A percentile compares a stretch with the other conserved stretches of the same genome.
Conservation (phyloP, 1,140 invertebrate species). For the Drosophila murphyi region DNA sequence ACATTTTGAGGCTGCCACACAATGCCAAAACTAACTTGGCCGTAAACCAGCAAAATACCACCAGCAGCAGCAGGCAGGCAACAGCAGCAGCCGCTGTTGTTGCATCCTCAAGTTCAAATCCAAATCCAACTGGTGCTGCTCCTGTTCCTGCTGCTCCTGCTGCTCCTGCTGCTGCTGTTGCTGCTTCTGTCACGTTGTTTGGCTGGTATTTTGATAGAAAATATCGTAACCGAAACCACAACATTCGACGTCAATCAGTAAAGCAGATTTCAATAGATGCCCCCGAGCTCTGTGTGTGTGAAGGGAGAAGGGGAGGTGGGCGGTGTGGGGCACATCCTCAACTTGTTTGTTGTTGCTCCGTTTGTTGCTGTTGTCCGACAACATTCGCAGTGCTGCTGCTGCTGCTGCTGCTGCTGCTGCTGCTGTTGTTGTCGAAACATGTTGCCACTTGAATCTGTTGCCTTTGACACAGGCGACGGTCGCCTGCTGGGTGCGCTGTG, state of each 20-base stretch:
- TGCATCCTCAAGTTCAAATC: slow-evolving; percentile 2
- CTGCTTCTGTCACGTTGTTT: slow-evolving; percentile 22
- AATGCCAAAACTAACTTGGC: slow-evolving; percentile 45
- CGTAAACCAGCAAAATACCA: slow-evolving; percentile 36
- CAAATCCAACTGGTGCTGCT: too few relatives aligned
- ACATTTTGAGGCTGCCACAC: slow-evolving; percentile 6
- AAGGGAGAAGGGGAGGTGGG: not conserved
- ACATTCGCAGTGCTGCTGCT: slow-evolving; percentile 58
- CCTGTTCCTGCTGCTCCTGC: too few relatives aligned
- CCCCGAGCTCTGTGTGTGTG: slow-evolving; percentile 1
- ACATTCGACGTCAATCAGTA: slow-evolving; percentile 81
- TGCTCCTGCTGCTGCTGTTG: too few relatives aligned
- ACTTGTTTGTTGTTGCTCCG: slow-evolving; percentile 44
- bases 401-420: slow-evolving; percentile 21
- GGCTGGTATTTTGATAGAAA: slow-evolving; percentile 73
- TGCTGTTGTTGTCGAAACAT: slow-evolving; percentile 53
- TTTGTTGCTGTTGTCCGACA: slow-evolving; percentile 48
- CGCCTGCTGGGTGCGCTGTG: slow-evolving; percentile 26
- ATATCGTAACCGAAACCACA: slow-evolving; percentile 81
- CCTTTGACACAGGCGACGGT: slow-evolving; percentile 45
- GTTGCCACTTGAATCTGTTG: slow-evolving; percentile 63
- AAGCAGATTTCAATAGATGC: slow-evolving; percentile 80
- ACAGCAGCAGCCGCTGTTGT: not conserved
- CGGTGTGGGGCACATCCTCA: not conserved
- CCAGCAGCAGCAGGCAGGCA: slow-evolving; percentile 19